Base-by-base conservation (phyloP, 2,797 vertebrate genomes). In the Cossypha caffra region DNA sequence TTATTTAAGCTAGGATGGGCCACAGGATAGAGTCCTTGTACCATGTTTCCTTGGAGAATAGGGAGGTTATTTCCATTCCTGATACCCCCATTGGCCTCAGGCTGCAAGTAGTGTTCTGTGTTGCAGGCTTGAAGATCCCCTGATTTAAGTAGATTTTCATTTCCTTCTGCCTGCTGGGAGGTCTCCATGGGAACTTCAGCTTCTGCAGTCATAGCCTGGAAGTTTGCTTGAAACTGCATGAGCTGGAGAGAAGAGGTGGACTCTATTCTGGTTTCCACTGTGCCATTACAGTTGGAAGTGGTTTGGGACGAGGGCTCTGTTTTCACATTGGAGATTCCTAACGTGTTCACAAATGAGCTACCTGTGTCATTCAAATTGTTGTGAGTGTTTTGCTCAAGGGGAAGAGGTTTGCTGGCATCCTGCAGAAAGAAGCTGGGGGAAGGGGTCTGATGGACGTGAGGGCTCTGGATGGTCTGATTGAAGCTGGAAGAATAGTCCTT, bases 381-480 rank as follows among this genome's bases (percentile, higher is more conserved):
- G 98, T 98, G 99, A 97, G 97, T 55, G 13, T 88, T 96, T 71
- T 98, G 98, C 90, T 98, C 98, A 16, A 98, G 76, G 88, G 98
- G 98, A 69, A 98, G 97, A 93, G 98, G 96, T 88, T 98, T 98
- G 98, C 98, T 97, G 97, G 98, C 96, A 25, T 99, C 99, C 97
- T 99, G 99, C 95, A 99, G 98, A 98, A 99, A 99, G 98, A 99
- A 99, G 98, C 99, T 99, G 21, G 99, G 99, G 18, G 99, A 99
- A 67, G 98, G 99, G 87, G 98, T 99, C 98, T 99, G 99, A 97
- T 99, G 99, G 95, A 99, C 97, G 3, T 99, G 99, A 92, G 99
- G 98, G 96, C 99, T 99, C 97, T 99, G 98, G 97, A 99, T 98
- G 0, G 99, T 97, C 96, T 99, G 99, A 95, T 97, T 98, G 76